Evolutionary conservation across 2,113 vertebrate genomes (phyloP), one percentile per base, ranked within the genome.

Genomic region (Myanophis thanlyinensis): DNA sequence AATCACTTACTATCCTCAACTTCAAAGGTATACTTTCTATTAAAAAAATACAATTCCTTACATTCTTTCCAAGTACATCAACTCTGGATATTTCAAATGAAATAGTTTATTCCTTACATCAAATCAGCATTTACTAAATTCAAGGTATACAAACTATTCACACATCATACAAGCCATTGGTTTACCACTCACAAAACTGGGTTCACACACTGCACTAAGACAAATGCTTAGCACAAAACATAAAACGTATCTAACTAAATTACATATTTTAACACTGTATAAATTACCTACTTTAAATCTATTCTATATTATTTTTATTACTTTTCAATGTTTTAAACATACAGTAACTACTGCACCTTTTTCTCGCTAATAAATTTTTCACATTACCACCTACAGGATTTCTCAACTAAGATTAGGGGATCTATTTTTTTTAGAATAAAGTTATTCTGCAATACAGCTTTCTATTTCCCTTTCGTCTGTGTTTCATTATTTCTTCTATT

Each of bases 261-360:
- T 49, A 15, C 10, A 22, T 46, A 85, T 54, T 52, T 52, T 54
- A 91, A 47, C 10, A 25, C 51, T 53, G n/a, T 10, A 54, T 53
- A 54, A 25, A 15, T 49, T 23, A 4, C 15, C 46, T 51, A 35
- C 25, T 30, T 30, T 30, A 44, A 8, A 15, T 85, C 46, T 44
- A 23, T 80, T 73, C 6, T 47, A 1, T 89, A 85, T 89, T 91
- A 80, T 91, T 94, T 56, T 23, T 23, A 9, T n/a, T 15, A 9
- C 40, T 49, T 67, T 92, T 47, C 47, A 88, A 93, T 84, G 95
- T 89, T 89, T 88, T 53, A 52, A 88, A 13, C 30, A 51, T 87
- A 89, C 62, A 3, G 25, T 59, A 59, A 2, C 44, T 85, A 91
- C 44, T 94, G 89, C n/a, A 62, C n/a, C 53, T 87, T 1, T 67